phyloP scores from a whole-genome alignment of 1,140 invertebrate species.

The Monomorium pharaonis region DNA sequence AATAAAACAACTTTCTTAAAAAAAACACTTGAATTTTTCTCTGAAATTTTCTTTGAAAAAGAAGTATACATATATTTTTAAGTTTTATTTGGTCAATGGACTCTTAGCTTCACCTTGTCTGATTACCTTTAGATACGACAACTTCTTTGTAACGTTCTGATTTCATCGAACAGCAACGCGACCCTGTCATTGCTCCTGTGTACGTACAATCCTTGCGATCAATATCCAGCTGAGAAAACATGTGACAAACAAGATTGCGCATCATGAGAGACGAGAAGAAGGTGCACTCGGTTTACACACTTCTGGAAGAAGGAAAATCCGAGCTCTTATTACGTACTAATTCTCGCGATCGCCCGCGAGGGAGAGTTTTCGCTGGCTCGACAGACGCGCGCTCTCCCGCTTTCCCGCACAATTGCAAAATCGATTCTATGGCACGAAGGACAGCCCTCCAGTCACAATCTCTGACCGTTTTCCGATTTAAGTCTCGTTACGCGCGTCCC shows the following conservation, averaged over 20 bases:
- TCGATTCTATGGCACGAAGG: constrained; percentile 61
- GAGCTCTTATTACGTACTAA: constrained; percentile 8
- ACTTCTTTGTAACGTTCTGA: not conserved
- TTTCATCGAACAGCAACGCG: not conserved
- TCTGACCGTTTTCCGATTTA: constrained; percentile 54
- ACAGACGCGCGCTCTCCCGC: constrained; percentile 28
- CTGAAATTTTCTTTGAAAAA: too few relatives aligned
- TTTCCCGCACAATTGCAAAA: constrained; percentile 47
- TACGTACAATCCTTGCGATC: constrained; percentile 1
- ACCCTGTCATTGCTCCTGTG: not conserved
- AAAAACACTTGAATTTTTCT: not conserved
- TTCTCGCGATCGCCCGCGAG: constrained; percentile 43
- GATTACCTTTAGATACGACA: not conserved
- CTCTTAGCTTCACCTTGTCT: not conserved
- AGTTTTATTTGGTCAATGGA: not conserved
- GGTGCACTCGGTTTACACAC: not conserved
- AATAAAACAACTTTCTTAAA: not conserved
- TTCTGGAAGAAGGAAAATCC: constrained; percentile 14
- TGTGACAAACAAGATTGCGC: constrained; percentile 21
- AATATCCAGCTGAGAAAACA: not conserved
- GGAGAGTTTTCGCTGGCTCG: not conserved
- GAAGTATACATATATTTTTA: not conserved
- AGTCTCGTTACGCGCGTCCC: constrained; percentile 40
- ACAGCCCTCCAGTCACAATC: constrained; percentile 42
- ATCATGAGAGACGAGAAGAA: not conserved